These are phyloP conservation scores for Oncorhynchus gorbuscha DNA, from an alignment of 2,113 vertebrate species.

Conservation along the genomic window DNA sequence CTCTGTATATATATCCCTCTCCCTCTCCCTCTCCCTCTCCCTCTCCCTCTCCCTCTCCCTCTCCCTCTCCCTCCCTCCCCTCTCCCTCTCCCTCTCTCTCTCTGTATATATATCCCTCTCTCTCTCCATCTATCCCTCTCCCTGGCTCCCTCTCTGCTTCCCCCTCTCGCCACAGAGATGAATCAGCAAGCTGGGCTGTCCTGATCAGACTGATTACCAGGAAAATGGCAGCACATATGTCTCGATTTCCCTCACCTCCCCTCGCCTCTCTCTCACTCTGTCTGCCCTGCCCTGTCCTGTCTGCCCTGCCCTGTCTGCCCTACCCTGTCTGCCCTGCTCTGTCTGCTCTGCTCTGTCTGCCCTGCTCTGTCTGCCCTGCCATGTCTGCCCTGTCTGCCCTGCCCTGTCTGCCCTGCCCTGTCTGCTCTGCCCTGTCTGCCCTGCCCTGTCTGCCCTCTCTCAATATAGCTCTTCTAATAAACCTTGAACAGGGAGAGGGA, in stretches of 20 bases:
- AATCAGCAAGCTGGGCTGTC: conserved; percentile 76
- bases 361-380: no score
- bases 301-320: no score
- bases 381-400: no score
- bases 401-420: no score
- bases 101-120: no score
- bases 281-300: conserved; percentile 53
- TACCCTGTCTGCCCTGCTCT: no score
- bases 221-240: conserved; percentile 84
- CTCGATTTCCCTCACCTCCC: conserved; percentile 56
- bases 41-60: conserved; percentile 53
- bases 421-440: conserved; percentile 73
- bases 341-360: no score
- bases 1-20: no score
- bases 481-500: conserved; percentile 51
- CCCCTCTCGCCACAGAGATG: conserved; percentile 79
- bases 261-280: conserved; percentile 67
- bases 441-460: conserved; percentile 71
- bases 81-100: no score
- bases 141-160: no score
- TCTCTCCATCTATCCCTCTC: no score
- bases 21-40: conserved; percentile 45
- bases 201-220: conserved; percentile 84
- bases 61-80: conserved; percentile 49
- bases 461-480: conserved; percentile 91